Conservation (phyloP, 2,888 invertebrate species). For the Caenorhabditis sp. region DNA sequence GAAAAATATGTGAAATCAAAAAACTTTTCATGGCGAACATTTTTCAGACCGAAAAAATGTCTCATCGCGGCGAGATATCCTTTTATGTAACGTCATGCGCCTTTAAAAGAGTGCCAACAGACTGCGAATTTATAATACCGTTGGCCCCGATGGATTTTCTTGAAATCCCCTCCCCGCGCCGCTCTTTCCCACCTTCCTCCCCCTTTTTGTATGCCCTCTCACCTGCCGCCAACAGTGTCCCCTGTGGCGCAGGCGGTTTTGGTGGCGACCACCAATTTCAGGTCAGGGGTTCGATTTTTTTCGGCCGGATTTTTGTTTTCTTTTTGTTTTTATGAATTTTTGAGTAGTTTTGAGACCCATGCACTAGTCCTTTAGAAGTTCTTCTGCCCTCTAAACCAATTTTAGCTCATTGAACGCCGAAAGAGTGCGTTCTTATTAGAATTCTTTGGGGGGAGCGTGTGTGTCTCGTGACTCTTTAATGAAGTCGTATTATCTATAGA, state of each 20-base stretch:
- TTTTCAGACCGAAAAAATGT: no score
- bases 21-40: no score
- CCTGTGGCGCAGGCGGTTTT: not conserved
- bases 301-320: not conserved
- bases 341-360: not conserved
- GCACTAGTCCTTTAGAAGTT: not conserved
- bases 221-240: not conserved
- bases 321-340: not conserved
- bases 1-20: no score
- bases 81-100: no score
- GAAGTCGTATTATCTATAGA: not conserved
- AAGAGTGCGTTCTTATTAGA: no score
- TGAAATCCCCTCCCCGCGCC: not conserved
- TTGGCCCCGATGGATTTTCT: not conserved
- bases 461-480: conserved; percentile 19
- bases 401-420: no score
- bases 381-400: not conserved
- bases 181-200: not conserved
- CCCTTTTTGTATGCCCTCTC: not conserved
- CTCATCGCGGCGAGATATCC: no score
- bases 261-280: no score
- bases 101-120: no score
- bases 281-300: not conserved
- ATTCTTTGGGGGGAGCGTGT: not conserved
- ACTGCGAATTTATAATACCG: no score